phyloP scores from a whole-genome alignment of 1,140 invertebrate species.

The Alviniconcha marisindica region DNA sequence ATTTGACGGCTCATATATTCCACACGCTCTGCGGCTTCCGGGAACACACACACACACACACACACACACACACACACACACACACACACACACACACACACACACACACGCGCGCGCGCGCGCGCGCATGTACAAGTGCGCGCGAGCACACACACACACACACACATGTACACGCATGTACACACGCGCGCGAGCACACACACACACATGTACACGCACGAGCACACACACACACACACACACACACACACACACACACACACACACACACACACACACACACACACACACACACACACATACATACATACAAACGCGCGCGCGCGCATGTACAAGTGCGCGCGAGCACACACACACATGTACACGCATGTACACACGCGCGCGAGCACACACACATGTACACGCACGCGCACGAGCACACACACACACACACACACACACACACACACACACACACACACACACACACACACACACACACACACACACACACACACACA shows the following conservation, averaged over 20 bases:
- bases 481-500: neutral
- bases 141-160: neutral
- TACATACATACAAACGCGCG: neutral
- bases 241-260: no score
- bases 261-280: neutral
- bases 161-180: neutral
- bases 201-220: neutral
- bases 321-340: neutral
- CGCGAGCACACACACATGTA: neutral
- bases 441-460: neutral
- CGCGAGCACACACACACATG: neutral
- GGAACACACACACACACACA: neutral
- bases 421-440: neutral
- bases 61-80: constrained; percentile 9
- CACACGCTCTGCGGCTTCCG: no score
- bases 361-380: neutral
- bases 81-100: constrained; percentile 8
- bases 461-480: neutral
- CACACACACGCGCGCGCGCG: neutral
- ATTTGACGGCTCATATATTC: no score
- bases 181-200: neutral
- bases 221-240: neutral
- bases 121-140: neutral
- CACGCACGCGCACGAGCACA: neutral
- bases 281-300: neutral